Conservation (phyloP, 1,140 invertebrate species). For the Lanistes nyassanus region DNA sequence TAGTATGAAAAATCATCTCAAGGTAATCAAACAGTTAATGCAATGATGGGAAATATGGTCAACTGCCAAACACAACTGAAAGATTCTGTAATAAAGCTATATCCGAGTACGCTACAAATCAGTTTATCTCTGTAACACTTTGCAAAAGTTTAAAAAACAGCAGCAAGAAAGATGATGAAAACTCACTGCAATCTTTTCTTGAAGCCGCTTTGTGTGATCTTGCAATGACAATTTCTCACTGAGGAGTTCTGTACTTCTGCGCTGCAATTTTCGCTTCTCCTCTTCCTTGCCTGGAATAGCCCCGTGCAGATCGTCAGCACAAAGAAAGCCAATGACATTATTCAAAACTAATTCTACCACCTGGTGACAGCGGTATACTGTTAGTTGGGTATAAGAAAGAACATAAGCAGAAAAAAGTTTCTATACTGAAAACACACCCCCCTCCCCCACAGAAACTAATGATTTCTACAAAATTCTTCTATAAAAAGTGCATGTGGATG, state of each 20-base stretch:
- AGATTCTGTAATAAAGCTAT: too few species aligned
- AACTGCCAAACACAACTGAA: background rate
- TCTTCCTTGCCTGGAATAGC: slow-evolving; percentile 58
- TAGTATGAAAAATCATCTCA: too few species aligned
- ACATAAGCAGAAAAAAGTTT: too few species aligned
- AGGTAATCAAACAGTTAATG: too few species aligned
- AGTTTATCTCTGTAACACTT: too few species aligned
- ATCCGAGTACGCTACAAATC: too few species aligned
- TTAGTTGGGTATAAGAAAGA: too few species aligned
- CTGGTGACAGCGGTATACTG: too few species aligned
- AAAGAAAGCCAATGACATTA: background rate
- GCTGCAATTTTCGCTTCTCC: slow-evolving; percentile 52
- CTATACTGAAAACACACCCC: background rate
- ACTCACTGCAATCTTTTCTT: slow-evolving; percentile 48
- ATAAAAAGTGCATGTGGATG: slow-evolving; percentile 2
- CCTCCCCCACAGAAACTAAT: background rate
- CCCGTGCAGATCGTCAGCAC: background rate
- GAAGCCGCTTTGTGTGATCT: slow-evolving; percentile 49
- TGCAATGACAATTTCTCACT: slow-evolving; percentile 50
- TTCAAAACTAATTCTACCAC: slow-evolving; percentile 1
- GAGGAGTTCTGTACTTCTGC: slow-evolving; percentile 45
- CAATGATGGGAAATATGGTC: background rate
- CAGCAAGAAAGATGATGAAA: background rate
- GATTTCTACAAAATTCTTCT: background rate
- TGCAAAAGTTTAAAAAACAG: slow-evolving; percentile 16